Conservation (phyloP, 2,797 vertebrate genomes). For the Steatocranus sp. region DNA sequence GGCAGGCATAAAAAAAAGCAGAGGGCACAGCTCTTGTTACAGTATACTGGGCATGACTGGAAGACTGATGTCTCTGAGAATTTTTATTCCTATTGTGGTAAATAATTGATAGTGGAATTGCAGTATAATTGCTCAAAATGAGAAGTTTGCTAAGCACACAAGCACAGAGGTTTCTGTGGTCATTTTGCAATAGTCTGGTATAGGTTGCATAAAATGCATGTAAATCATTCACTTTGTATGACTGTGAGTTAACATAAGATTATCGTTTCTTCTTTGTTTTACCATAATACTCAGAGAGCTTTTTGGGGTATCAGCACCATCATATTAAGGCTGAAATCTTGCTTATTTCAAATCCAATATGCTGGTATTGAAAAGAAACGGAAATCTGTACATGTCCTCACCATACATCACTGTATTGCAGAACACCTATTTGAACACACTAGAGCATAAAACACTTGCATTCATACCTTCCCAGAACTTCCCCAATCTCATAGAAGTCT, state of each 20-base stretch:
- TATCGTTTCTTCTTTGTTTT: background rate
- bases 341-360: background rate
- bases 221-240: background rate
- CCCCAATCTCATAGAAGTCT: conserved; percentile 81
- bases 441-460: background rate
- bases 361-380: background rate
- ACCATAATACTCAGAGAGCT: background rate
- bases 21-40: background rate
- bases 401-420: background rate
- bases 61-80: background rate
- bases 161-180: background rate
- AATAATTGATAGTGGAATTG: background rate
- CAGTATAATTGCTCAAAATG: background rate
- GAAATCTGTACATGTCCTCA: background rate
- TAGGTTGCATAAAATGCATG: background rate
- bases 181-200: background rate
- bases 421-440: accelerated
- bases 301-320: background rate
- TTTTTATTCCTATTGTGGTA: background rate
- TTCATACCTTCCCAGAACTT: conserved; percentile 79
- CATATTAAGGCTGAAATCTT: background rate
- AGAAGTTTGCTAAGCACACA: background rate
- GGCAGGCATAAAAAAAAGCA: background rate
- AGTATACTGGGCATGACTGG: background rate
- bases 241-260: background rate